Percentiles rank a stretch among this genome's conserved stretches.
Evolutionary conservation across 2,113 vertebrate genomes (phyloP).

Genomic region (Ptychochromis oligacanthus): DNA sequence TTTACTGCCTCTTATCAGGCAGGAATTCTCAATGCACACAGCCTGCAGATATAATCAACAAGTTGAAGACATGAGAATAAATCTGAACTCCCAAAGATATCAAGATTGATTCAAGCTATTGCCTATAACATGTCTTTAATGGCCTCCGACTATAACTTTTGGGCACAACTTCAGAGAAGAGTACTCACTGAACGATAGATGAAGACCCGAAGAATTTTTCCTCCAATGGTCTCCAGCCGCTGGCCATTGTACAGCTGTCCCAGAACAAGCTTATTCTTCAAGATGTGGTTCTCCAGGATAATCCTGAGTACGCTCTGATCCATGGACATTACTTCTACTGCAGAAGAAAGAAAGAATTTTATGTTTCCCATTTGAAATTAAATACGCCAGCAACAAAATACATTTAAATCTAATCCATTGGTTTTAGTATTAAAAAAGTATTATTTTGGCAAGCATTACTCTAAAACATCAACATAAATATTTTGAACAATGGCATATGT

Average conservation of each 20-base stretch:
- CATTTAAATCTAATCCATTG: background rate
- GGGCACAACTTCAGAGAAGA: background rate
- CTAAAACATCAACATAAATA: background rate
- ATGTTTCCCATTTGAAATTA: background rate
- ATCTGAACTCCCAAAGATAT: background rate
- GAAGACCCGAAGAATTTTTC: constrained; percentile 91
- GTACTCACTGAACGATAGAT: constrained; percentile 93
- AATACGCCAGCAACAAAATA: background rate
- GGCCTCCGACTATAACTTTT: background rate
- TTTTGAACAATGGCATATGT: background rate
- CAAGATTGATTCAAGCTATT: background rate
- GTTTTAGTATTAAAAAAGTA: background rate
- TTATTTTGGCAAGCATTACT: background rate
- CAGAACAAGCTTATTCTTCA: constrained; percentile 90
- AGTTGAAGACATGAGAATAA: background rate
- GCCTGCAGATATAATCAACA: constrained; percentile 80
- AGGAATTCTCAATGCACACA: constrained; percentile 95
- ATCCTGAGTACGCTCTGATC: constrained; percentile 87
- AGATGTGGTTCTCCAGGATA: constrained; percentile 92
- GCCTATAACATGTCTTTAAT: constrained; percentile 8
- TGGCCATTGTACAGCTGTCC: constrained; percentile 94
- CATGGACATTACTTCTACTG: constrained; percentile 91
- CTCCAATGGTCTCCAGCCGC: constrained; percentile 89
- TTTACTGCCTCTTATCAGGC: constrained; percentile 94
- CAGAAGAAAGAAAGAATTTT: background rate